phyloP scores from a whole-genome alignment of 1,140 invertebrate species.

The Drosophila insularis region DNA sequence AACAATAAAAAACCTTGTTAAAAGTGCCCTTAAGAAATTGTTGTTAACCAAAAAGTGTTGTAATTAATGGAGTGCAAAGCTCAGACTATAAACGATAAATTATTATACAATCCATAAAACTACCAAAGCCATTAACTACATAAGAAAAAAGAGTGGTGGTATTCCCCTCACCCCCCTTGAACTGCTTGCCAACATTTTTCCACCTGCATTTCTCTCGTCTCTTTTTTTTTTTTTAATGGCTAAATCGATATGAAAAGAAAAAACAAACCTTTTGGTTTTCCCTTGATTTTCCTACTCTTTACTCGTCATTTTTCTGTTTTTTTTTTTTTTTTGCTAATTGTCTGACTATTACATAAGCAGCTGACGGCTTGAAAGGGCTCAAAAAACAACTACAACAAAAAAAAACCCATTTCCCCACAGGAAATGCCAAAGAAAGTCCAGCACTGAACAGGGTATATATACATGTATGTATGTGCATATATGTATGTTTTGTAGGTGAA shows the following conservation, averaged over 20 bases:
- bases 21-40: neutral
- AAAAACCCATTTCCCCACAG: slow-evolving; percentile 46
- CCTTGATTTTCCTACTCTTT: slow-evolving; percentile 23
- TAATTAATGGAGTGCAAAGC: neutral
- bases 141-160: neutral
- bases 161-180: too few relatives aligned
- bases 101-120: slow-evolving; percentile 40
- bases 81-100: neutral
- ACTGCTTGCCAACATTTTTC: neutral
- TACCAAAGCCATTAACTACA: slow-evolving; percentile 38
- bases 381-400: slow-evolving; percentile 11
- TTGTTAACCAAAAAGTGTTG: neutral
- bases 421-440: slow-evolving; percentile 47
- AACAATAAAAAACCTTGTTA: neutral
- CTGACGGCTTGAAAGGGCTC: slow-evolving; percentile 4
- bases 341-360: slow-evolving; percentile 56
- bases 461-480: neutral
- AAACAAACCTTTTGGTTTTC: slow-evolving; percentile 12
- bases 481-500: slow-evolving; percentile 36
- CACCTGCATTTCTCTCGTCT: slow-evolving; percentile 28
- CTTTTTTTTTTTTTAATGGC: slow-evolving; percentile 53
- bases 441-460: slow-evolving; percentile 23
- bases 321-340: slow-evolving; percentile 56
- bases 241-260: slow-evolving; percentile 62
- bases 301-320: slow-evolving; percentile 15